Percentiles rank a stretch among this genome's conserved stretches.
phyloP scores from a whole-genome alignment of 2,888 invertebrate genomes.

The Mermis nigrescens region DNA sequence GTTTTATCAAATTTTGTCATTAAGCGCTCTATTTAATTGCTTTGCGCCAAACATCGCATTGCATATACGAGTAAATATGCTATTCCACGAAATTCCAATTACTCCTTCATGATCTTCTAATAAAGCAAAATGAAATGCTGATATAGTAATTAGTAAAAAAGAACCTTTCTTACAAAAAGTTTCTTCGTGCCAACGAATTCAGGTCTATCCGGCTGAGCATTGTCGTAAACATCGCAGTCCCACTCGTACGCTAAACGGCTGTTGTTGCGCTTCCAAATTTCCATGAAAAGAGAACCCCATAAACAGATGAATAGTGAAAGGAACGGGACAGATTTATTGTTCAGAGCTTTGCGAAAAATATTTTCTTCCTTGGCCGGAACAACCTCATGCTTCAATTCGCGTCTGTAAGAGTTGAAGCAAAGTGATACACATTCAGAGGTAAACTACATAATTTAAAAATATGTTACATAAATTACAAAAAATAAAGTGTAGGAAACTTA shows the following conservation, averaged over 20 bases:
- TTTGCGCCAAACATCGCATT: too few species aligned
- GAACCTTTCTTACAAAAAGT: background rate
- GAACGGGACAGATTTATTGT: conserved; percentile 36
- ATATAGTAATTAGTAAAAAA: background rate
- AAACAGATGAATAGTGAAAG: conserved; percentile 37
- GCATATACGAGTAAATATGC: too few species aligned
- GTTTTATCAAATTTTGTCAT: too few species aligned
- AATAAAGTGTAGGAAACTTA: too few species aligned
- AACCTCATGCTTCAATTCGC: too few species aligned
- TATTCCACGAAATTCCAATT: too few species aligned
- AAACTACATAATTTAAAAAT: too few species aligned
- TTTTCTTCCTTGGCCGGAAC: too few species aligned
- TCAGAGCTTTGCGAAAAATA: conserved; percentile 31
- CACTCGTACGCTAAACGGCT: conserved; percentile 36
- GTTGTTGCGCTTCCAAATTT: conserved; percentile 35
- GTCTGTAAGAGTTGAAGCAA: too few species aligned
- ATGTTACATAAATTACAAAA: too few species aligned
- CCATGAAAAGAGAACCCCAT: conserved; percentile 38
- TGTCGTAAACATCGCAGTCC: conserved; percentile 37
- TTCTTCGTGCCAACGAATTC: conserved; percentile 23
- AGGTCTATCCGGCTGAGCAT: conserved; percentile 37
- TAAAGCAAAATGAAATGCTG: background rate
- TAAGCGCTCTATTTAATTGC: too few species aligned
- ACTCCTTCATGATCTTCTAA: background rate
- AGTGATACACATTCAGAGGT: too few species aligned